phyloP scores from a whole-genome alignment of 2,888 invertebrate genomes.

The Cryptus viduatorius region DNA sequence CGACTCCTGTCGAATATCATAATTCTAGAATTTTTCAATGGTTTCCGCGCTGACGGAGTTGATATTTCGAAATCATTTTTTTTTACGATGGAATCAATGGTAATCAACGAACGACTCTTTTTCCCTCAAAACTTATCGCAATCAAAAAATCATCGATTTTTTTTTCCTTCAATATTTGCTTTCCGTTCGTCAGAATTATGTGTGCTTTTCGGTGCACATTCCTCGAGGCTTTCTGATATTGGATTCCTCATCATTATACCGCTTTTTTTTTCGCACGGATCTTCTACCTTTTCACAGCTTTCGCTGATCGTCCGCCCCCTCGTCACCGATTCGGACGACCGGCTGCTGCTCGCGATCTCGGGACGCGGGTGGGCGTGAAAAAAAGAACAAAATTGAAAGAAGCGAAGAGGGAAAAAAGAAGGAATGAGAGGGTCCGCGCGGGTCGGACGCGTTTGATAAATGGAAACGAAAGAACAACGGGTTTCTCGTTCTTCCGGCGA shows the following conservation, averaged over 20 bases:
- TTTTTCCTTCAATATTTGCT: conserved; percentile 40
- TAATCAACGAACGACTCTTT: background rate
- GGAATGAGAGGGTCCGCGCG: conserved; percentile 41
- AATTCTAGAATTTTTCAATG: conserved; percentile 33
- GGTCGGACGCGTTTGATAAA: conserved; percentile 67
- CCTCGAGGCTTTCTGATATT: conserved; percentile 38
- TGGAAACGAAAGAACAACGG: conserved; percentile 68
- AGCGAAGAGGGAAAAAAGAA: conserved; percentile 47
- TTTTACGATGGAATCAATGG: no score
- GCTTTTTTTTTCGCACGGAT: conserved; percentile 16
- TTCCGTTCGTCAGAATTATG: conserved; percentile 12
- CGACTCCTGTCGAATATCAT: background rate
- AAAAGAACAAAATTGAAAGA: conserved; percentile 26
- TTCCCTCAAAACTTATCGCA: conserved; percentile 41
- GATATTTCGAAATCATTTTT: conserved; percentile 17
- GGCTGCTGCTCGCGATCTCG: conserved; percentile 51
- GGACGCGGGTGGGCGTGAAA: conserved; percentile 66
- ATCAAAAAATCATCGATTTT: conserved; percentile 68
- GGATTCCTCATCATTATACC: conserved; percentile 14
- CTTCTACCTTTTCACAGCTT: conserved; percentile 59
- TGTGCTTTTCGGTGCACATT: conserved; percentile 1
- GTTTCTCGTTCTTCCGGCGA: conserved; percentile 56
- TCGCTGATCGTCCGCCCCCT: conserved; percentile 57
- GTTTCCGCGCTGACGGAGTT: conserved; percentile 33
- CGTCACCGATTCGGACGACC: conserved; percentile 51